A percentile compares a stretch with the other conserved stretches of the same genome.
Conservation (phyloP, 1,140 invertebrate species). For the Chelonus insularis region DNA sequence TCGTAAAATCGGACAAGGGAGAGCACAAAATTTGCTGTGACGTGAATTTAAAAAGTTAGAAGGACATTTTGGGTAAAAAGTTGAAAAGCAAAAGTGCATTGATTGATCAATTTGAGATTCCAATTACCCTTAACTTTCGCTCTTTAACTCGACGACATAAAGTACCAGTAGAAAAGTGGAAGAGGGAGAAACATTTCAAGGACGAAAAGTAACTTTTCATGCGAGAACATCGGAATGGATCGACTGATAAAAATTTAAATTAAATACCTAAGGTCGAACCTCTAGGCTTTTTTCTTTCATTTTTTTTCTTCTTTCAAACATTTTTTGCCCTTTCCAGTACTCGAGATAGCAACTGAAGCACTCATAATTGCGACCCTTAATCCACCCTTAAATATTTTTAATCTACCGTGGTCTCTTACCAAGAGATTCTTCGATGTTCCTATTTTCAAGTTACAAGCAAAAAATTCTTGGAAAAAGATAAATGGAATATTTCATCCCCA, state of each 20-base stretch:
- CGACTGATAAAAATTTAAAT: conserved; percentile 29
- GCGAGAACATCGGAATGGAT: conserved; percentile 19
- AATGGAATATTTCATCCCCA: conserved; percentile 11
- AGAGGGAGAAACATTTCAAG: not conserved
- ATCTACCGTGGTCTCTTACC: conserved; percentile 23
- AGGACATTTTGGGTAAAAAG: not conserved
- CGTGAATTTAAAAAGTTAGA: not conserved
- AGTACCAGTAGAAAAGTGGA: no score
- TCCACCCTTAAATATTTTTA: conserved; percentile 33
- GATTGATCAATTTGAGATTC: not conserved
- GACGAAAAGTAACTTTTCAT: conserved; percentile 1
- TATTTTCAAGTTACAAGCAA: conserved; percentile 4
- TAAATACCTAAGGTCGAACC: conserved; percentile 21
- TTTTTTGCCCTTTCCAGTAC: not conserved
- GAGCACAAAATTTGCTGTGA: not conserved
- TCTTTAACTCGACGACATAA: no score
- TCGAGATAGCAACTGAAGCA: conserved; percentile 24
- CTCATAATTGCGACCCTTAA: conserved; percentile 33
- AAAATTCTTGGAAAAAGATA: not conserved
- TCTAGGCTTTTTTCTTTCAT: not conserved
- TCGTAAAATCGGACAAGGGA: not conserved
- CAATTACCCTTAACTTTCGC: no score
- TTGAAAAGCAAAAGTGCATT: not conserved
- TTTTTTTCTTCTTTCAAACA: not conserved
- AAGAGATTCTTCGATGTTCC: not conserved